phyloP scores from a whole-genome alignment of 2,113 vertebrate species.

The Xiphorhynchus elegans region DNA sequence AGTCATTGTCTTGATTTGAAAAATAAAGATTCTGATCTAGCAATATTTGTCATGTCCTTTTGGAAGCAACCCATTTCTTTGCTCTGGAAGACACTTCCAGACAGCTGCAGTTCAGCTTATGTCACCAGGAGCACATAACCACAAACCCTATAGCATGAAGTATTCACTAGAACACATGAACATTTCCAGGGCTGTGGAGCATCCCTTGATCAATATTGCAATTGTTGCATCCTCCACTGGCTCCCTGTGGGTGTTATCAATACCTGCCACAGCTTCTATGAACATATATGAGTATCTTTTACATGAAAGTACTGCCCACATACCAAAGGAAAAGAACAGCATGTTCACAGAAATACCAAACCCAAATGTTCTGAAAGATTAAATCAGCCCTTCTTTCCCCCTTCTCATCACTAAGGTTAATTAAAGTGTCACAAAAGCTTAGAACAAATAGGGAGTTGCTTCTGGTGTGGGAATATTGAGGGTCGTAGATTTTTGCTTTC shows the following conservation, averaged over 20 bases:
- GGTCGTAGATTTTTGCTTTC: background rate
- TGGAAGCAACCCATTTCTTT: background rate
- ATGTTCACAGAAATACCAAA: background rate
- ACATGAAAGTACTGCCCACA: background rate
- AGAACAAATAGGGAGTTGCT: background rate
- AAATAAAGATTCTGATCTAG: background rate
- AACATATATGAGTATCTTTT: background rate
- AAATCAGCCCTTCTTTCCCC: background rate
- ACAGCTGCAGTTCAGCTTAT: background rate
- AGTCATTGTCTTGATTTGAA: background rate
- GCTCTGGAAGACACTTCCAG: background rate
- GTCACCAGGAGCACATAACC: background rate
- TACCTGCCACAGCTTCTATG: background rate
- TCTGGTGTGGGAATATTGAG: background rate
- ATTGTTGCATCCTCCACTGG: background rate
- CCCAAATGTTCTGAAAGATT: background rate
- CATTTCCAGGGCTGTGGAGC: background rate
- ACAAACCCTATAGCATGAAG: background rate
- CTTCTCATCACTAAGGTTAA: background rate
- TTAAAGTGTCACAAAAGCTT: background rate
- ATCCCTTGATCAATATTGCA: background rate
- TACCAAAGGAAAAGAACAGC: background rate
- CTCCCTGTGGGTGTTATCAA: background rate
- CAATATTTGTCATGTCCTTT: background rate
- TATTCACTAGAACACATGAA: background rate